These are phyloP conservation scores for Lamproptera curius DNA, from an alignment of 2,888 invertebrate species.

Conservation along the genomic window DNA sequence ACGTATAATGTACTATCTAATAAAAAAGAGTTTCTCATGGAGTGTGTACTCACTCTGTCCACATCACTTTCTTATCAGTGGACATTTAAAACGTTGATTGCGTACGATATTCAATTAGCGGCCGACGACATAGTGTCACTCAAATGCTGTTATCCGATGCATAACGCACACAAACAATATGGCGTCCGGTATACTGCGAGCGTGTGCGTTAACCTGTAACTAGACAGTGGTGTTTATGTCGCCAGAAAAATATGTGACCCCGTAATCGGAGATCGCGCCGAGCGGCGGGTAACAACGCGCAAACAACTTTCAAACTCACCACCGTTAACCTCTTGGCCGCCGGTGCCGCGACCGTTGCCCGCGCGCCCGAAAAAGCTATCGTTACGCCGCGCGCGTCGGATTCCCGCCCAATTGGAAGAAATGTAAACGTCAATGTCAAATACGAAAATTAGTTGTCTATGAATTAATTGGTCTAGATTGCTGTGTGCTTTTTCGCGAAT, in stretches of 20 bases:
- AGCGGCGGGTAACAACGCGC: constrained; percentile 17
- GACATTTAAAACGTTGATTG: no score
- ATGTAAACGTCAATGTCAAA: no score
- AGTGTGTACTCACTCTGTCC: no score
- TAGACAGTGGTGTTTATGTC: constrained; percentile 14
- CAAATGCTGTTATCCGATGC: no score
- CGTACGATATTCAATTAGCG: no score
- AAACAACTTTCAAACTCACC: constrained; percentile 39
- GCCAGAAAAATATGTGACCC: constrained; percentile 29
- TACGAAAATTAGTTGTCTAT: no score
- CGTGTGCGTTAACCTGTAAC: neutral
- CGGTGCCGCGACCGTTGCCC: constrained; percentile 19
- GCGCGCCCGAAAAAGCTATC: constrained; percentile 1
- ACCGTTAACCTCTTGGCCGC: constrained; percentile 35
- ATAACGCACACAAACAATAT: neutral
- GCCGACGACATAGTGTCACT: neutral
- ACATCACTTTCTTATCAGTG: no score
- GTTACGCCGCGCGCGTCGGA: neutral
- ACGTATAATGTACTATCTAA: no score
- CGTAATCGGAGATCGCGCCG: constrained; percentile 28
- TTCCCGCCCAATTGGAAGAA: neutral
- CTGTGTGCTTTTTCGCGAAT: no score
- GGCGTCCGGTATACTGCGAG: neutral
- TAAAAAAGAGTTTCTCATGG: no score
- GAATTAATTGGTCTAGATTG: no score